These are phyloP conservation scores for Lagria hirta DNA, from an alignment of 2,888 invertebrate species.

Conservation along the genomic window DNA sequence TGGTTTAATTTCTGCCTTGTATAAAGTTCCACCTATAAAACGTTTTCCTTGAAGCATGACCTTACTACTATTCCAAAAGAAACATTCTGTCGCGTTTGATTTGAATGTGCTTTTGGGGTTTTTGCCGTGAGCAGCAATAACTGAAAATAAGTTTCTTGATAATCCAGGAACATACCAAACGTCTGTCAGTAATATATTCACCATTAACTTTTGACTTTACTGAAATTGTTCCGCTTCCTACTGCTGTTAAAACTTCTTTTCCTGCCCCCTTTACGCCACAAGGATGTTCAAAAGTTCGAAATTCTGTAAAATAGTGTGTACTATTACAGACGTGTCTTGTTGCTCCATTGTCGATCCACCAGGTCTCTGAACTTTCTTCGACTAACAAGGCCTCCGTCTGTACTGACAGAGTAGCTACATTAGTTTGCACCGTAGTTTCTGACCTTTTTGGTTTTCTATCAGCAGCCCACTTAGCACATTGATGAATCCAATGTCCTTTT, in stretches of 20 bases:
- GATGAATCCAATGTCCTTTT: slow-evolving; percentile 19
- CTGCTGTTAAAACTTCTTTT: slow-evolving; percentile 27
- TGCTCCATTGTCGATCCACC: slow-evolving; percentile 45
- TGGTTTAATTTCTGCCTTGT: slow-evolving; percentile 32
- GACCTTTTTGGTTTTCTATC: slow-evolving; percentile 29
- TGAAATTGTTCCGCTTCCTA: slow-evolving; percentile 25
- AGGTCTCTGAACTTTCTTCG: too few species aligned
- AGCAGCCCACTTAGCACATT: slow-evolving; percentile 33
- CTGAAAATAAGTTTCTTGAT: slow-evolving; percentile 39
- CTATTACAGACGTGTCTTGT: slow-evolving; percentile 39
- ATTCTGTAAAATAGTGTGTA: slow-evolving; percentile 27
- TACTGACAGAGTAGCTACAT: slow-evolving; percentile 14
- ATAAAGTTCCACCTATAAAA: slow-evolving; percentile 29
- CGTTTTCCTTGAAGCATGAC: slow-evolving; percentile 28
- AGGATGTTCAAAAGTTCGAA: slow-evolving; percentile 28
- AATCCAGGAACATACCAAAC: slow-evolving; percentile 39
- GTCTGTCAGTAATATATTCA: slow-evolving; percentile 29
- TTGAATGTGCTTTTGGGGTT: slow-evolving; percentile 28
- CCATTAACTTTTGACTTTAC: slow-evolving; percentile 7
- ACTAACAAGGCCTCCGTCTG: slow-evolving; percentile 22
- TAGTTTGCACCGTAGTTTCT: slow-evolving; percentile 4
- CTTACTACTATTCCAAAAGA: slow-evolving; percentile 25
- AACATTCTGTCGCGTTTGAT: slow-evolving; percentile 31
- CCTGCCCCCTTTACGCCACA: slow-evolving; percentile 32
- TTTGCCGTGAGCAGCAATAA: slow-evolving; percentile 35